phyloP scores from a whole-genome alignment of 2,797 vertebrate genomes.

The Lutjanus argentimaculatus region DNA sequence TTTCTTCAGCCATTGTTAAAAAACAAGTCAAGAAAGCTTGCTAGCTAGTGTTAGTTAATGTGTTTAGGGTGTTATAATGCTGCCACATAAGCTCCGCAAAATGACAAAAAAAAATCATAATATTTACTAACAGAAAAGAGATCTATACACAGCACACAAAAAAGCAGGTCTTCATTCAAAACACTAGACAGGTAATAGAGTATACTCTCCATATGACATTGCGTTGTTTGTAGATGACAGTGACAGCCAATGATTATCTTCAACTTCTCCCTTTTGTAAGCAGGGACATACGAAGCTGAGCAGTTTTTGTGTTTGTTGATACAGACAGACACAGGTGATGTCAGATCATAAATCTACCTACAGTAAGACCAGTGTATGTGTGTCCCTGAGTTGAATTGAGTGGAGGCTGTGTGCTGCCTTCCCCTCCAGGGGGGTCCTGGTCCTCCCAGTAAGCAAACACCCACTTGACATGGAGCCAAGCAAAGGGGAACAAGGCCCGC shows the following conservation, averaged over 20 bases:
- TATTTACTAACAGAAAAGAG: too few species aligned
- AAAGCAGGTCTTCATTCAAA: neutral
- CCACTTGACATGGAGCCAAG: constrained; percentile 77
- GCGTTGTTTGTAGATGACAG: too few species aligned
- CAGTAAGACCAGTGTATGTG: constrained; percentile 27
- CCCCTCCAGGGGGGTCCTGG: constrained; percentile 64
- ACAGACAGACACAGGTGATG: neutral
- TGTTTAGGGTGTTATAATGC: too few species aligned
- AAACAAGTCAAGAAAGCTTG: too few species aligned
- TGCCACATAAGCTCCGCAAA: too few species aligned
- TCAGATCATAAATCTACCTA: constrained; percentile 18
- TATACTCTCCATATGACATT: neutral
- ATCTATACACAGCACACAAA: neutral
- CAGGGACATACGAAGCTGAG: neutral
- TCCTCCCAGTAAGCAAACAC: constrained; percentile 82
- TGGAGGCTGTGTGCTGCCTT: constrained; percentile 50
- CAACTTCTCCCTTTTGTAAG: neutral
- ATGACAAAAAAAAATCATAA: too few species aligned
- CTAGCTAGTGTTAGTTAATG: too few species aligned
- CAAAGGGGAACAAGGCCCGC: constrained; percentile 78
- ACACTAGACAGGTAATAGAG: neutral
- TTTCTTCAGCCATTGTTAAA: too few species aligned
- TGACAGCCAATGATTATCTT: neutral
- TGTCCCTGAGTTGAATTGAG: constrained; percentile 39
- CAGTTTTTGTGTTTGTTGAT: neutral